These are phyloP conservation scores for Hemibates koningsi DNA, from an alignment of 2,113 vertebrate species.

Conservation along the genomic window DNA sequence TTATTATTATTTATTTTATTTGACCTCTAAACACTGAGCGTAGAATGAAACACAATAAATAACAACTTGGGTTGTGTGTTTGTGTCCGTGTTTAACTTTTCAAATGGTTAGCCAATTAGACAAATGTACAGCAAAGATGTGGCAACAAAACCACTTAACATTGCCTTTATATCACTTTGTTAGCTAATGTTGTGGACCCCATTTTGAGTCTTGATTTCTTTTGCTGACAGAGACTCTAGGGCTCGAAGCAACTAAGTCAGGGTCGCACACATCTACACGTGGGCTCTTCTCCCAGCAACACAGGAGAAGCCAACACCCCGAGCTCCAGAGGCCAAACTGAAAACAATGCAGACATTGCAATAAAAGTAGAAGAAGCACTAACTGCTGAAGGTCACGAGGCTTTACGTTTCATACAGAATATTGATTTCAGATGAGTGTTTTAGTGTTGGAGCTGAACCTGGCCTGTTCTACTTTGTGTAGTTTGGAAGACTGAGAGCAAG, in stretches of 20 bases:
- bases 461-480: background rate
- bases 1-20: background rate
- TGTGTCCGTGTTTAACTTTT: background rate
- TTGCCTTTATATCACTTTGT: background rate
- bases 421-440: constrained; percentile 12
- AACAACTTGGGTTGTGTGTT: background rate
- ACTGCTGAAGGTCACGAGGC: constrained; percentile 30
- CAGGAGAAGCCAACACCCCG: constrained; percentile 12
- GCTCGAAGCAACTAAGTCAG: background rate
- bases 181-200: background rate
- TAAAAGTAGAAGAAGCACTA: constrained; percentile 7
- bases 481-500: background rate
- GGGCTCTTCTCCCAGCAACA: background rate
- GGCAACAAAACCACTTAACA: background rate
- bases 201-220: background rate
- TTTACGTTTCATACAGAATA: constrained; percentile 5
- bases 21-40: background rate
- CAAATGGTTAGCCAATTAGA: background rate
- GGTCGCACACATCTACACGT: background rate
- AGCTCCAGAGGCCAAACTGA: background rate
- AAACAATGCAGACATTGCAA: background rate
- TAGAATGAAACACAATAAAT: background rate
- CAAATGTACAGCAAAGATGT: background rate
- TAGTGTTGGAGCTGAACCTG: background rate
- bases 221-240: background rate